Base-by-base conservation (phyloP, 2,888 invertebrate species). In the Bembecia ichneumoniformis region DNA sequence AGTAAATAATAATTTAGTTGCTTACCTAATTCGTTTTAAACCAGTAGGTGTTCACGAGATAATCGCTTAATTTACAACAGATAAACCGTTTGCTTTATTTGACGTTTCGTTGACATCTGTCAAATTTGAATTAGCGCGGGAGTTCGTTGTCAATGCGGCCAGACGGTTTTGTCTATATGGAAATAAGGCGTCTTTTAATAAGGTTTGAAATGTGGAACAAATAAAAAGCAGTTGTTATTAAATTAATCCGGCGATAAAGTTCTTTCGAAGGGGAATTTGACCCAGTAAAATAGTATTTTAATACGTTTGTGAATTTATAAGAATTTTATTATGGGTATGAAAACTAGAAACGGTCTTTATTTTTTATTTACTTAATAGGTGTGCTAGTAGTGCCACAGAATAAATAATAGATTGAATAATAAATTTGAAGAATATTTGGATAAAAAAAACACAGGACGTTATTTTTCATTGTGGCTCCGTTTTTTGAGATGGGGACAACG, bases 1-100 rank as follows among this genome's bases (percentile, higher is more conserved):
- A 40, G n/a, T 40, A 40, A 40, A 40, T 40, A 40, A 40, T 40
- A 40, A 40, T 40, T 40, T 40, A 40, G 40, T 14, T 14, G 40
- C 14, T 40, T 40, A 40, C 14, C 14, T 40, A 13, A 40, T 40
- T 40, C 13, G 40, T 40, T 40, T 13, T n/a, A 14, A 10, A 11
- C n/a, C 40, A 40, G 40, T 40, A 40, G 40, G 40, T 14, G 40
- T 14, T 14, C 40, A 40, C 40, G 14, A 40, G 40, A 9, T 40
- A 40, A 40, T 40, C 40, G n/a, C 14, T 13, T 40, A 40, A 40
- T 40, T 40, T 40, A 40, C 40, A 40, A 40, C 40, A 13, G 7
- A 55, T 55, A 58, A 59, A 56, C 52, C 47, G 51, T 36, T 46
- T 47, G 51, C 49, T 57, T 58, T 58, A 59, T 60, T 55, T 54